Conservation (phyloP, 2,888 invertebrate species). For the Myopa tessellatipennis region DNA sequence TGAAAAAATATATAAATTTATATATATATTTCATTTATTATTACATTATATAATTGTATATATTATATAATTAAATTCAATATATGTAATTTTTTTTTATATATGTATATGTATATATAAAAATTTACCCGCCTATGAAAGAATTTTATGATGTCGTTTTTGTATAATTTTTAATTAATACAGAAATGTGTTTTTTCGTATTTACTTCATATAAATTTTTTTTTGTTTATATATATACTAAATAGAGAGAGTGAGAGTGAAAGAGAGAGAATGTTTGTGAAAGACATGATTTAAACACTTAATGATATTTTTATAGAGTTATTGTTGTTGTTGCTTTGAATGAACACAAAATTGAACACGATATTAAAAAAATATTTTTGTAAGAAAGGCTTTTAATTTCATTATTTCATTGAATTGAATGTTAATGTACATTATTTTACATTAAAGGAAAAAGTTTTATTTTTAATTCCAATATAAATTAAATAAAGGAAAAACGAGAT, state of each 20-base stretch:
- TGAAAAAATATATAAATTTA: conserved; percentile 30
- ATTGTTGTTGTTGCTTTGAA: neutral
- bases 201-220: conserved; percentile 20
- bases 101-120: conserved; percentile 22
- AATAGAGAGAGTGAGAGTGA: neutral
- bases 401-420: no score
- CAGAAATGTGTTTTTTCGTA: conserved; percentile 23
- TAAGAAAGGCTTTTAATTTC: no score
- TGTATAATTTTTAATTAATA: conserved; percentile 18
- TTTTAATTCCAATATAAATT: no score
- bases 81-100: conserved; percentile 30
- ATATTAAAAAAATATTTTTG: no score
- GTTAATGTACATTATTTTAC: no score
- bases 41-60: conserved; percentile 38
- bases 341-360: no score
- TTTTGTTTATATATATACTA: neutral
- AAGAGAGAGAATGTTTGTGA: neutral
- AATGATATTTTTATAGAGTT: neutral
- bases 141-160: neutral
- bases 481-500: no score
- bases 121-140: conserved; percentile 35
- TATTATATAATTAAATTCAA: conserved; percentile 32
- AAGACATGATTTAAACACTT: neutral
- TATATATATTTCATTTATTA: conserved; percentile 20
- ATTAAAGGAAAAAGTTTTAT: no score